phyloP scores from a whole-genome alignment of 2,797 vertebrate genomes.

The Caiman crocodilus region DNA sequence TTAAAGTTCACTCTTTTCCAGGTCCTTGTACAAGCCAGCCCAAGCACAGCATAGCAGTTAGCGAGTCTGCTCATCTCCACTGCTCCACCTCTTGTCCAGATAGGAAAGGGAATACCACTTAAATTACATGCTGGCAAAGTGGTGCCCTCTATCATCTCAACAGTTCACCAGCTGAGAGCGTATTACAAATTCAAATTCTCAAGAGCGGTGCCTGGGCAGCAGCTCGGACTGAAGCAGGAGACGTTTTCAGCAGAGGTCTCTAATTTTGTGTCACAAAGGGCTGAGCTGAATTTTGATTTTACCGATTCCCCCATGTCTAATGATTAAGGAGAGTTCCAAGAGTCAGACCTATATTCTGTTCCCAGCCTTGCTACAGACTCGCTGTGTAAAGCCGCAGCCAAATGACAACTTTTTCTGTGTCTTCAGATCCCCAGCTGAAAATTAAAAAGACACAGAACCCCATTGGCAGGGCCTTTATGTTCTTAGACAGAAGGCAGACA shows the following conservation, averaged over 20 bases:
- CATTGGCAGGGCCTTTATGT: neutral
- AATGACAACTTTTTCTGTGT: neutral
- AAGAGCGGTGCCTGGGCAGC: neutral
- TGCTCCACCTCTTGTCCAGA: fast-evolving
- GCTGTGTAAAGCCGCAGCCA: neutral
- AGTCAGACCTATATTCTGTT: neutral
- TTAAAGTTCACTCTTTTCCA: neutral
- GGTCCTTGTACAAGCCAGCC: neutral
- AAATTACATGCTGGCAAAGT: neutral
- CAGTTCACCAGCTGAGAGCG: neutral
- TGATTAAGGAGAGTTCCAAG: neutral
- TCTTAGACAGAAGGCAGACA: slow-evolving; percentile 4
- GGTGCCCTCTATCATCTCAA: neutral
- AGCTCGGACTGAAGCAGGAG: neutral
- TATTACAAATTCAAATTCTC: neutral
- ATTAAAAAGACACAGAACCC: neutral
- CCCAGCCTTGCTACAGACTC: neutral
- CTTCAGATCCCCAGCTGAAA: neutral
- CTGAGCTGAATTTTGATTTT: neutral
- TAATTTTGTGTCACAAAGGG: neutral
- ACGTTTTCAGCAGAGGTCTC: neutral
- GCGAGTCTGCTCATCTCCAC: neutral
- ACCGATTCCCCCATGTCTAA: neutral
- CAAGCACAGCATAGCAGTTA: neutral
- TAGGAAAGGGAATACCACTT: neutral